These are phyloP conservation scores for Ceryle rudis DNA, from an alignment of 2,797 vertebrate genomes.

Conservation along the genomic window DNA sequence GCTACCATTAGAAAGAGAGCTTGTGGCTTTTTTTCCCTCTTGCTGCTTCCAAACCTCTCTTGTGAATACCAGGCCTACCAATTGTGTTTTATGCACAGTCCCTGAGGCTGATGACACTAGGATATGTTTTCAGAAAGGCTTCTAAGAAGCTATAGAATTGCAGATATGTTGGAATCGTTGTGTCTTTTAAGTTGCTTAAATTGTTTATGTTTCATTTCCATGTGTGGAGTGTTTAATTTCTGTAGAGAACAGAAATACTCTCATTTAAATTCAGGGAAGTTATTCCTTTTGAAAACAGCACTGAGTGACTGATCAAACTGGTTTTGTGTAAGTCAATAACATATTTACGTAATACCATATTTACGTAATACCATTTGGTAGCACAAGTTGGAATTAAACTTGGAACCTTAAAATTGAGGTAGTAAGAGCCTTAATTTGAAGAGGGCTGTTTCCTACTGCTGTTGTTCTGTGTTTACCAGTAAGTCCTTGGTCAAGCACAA, in stretches of 20 bases:
- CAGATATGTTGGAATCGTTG: not conserved
- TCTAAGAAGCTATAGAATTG: not conserved
- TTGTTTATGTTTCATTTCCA: not conserved
- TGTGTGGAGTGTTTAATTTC: not conserved
- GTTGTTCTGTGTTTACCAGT: not conserved
- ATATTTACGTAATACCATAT: not conserved
- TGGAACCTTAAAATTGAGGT: not conserved
- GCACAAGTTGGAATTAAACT: not conserved
- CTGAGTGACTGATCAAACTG: not conserved
- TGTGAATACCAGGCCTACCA: not conserved
- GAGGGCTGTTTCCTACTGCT: not conserved
- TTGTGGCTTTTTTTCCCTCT: not conserved
- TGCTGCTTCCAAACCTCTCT: not conserved
- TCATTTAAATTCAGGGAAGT: not conserved
- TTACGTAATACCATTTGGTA: not conserved
- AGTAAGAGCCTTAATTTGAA: not conserved
- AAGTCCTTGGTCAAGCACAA: not conserved
- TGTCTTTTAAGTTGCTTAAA: not conserved
- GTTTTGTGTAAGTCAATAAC: not conserved
- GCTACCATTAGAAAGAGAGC: not conserved
- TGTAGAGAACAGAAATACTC: not conserved
- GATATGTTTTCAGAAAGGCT: not conserved
- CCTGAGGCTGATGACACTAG: not conserved
- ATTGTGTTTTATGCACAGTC: not conserved
- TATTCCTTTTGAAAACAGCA: not conserved